Percentiles rank a stretch among this genome's conserved stretches.
Evolutionary conservation across 1,140 invertebrate species (phyloP).

Genomic region (Drusus annulatus): DNA sequence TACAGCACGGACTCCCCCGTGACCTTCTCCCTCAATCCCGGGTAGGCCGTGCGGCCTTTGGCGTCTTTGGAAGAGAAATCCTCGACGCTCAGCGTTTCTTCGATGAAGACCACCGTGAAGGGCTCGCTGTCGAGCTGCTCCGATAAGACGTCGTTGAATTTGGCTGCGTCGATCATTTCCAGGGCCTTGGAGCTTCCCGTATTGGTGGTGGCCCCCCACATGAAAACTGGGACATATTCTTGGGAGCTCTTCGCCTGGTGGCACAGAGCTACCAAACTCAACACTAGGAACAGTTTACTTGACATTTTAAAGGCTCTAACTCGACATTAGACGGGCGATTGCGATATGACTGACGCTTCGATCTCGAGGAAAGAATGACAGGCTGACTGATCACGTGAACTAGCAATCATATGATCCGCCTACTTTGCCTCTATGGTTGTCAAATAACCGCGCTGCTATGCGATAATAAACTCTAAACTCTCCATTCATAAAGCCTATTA

Average conservation of each 20-base stretch:
- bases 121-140: slow-evolving; percentile 61
- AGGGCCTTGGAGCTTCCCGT: slow-evolving; percentile 63
- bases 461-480: too few species aligned
- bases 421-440: slow-evolving; percentile 14
- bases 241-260: neutral
- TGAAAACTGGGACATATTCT: slow-evolving; percentile 63
- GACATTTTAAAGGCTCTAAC: neutral
- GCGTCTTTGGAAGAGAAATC: slow-evolving; percentile 66
- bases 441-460: too few species aligned
- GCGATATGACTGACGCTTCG: neutral
- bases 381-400: slow-evolving; percentile 31
- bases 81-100: slow-evolving; percentile 68
- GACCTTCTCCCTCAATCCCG: slow-evolving; percentile 63
- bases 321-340: neutral
- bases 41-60: slow-evolving; percentile 64
- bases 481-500: too few species aligned
- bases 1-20: slow-evolving; percentile 61
- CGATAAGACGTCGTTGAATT: slow-evolving; percentile 62
- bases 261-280: neutral
- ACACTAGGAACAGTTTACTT: neutral
- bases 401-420: slow-evolving; percentile 39
- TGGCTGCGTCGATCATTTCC: slow-evolving; percentile 54
- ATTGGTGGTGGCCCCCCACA: slow-evolving; percentile 65
- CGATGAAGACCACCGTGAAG: slow-evolving; percentile 65
- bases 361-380: neutral